These are phyloP conservation scores for Verasper variegatus DNA, from an alignment of 2,113 vertebrate species.

Conservation along the genomic window DNA sequence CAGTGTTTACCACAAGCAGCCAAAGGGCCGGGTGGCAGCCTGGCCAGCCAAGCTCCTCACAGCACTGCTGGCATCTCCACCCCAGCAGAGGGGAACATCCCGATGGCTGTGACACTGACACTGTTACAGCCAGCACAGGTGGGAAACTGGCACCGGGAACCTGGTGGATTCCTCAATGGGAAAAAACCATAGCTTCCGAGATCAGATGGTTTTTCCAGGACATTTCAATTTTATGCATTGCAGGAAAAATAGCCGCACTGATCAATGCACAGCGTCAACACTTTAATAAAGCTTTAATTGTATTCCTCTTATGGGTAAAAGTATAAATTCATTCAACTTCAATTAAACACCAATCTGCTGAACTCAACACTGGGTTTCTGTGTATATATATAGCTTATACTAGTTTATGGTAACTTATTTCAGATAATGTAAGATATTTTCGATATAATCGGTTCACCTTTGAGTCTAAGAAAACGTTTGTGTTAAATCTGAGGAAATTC, in stretches of 20 bases:
- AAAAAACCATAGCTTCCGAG: neutral
- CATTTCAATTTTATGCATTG: too few species aligned
- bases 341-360: too few species aligned
- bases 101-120: slow-evolving; percentile 21
- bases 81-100: slow-evolving; percentile 61
- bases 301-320: too few species aligned
- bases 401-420: too few species aligned
- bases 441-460: too few species aligned
- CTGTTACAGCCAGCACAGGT: slow-evolving; percentile 25
- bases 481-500: too few species aligned
- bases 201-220: neutral
- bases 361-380: too few species aligned
- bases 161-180: slow-evolving; percentile 27
- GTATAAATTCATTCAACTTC: too few species aligned
- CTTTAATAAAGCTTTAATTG: too few species aligned
- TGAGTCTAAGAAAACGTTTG: too few species aligned
- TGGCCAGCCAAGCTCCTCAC: slow-evolving; percentile 57
- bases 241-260: neutral
- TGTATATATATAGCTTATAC: too few species aligned
- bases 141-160: slow-evolving; percentile 29
- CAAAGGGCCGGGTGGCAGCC: slow-evolving; percentile 11
- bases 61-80: slow-evolving; percentile 56
- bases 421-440: too few species aligned
- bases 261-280: neutral
- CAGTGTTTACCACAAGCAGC: slow-evolving; percentile 61